Evolutionary conservation across 2,113 vertebrate species (phyloP), one percentile per base, ranked within the genome.

Genomic region (Saiga tatarica): DNA sequence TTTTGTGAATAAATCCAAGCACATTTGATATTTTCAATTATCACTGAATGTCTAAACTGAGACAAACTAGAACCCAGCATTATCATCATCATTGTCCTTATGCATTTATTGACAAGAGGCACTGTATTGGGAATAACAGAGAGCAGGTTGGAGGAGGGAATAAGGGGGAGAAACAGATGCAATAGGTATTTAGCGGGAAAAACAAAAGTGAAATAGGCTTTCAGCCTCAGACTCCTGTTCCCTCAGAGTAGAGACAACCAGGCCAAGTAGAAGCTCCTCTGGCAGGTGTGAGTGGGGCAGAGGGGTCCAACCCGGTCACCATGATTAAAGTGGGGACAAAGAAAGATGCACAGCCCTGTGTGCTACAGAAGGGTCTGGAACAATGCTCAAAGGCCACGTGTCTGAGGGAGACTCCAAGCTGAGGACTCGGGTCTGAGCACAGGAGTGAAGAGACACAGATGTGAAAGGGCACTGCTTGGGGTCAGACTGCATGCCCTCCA

Each of bases 1-100:
- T 53, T 82, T 15, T 71, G 47, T 71, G 33, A 78, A 26, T 74
- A 47, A 39, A 59, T 39, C 53, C 87, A 96, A 96, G 76, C 17
- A 92, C 91, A 78, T 45, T 23, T 87, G 59, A 36, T 78, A 57
- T 71, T 88, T 86, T 79, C 78, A 55, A 55, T 33, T 7, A 45
- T 59, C 71, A 57, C 7, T 21, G 45, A 67, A 52, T 19, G n/a
- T 81, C 90, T 95, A 13, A 50, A 92, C 42, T 28, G 57, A 86
- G 91, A 84, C 59, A 64, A 92, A 42, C 28, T 6, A 21, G 39
- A 87, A 39, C 12, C 45, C 11, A 50, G 60, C 25, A 47, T 7
- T 36, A 16, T 59, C 19, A 8, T 39, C 36, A 15, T 12, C 12
- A 0, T 1, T 33, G 17, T 39, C 42, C 36, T 39, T 33, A 79